These are phyloP conservation scores for Periophthalmodon schlosseri DNA, from an alignment of 2,113 vertebrate species.

Conservation along the genomic window DNA sequence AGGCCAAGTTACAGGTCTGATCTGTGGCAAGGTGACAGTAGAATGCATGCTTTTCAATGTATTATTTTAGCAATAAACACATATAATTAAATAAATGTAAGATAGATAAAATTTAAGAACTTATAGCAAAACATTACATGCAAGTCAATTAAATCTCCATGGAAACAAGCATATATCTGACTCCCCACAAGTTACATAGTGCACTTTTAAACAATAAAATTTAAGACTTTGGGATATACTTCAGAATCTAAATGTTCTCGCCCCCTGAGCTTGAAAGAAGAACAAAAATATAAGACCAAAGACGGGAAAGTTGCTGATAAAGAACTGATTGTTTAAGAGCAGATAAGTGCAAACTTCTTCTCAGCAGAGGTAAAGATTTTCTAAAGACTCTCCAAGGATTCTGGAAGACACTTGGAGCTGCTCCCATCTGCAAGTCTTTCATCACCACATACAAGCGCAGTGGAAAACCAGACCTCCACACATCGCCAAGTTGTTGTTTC, in stretches of 20 bases:
- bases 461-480: conserved; percentile 8
- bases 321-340: conserved; percentile 35
- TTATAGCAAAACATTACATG: too few relatives aligned
- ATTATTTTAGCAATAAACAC: too few relatives aligned
- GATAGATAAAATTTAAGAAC: too few relatives aligned
- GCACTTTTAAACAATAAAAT: too few relatives aligned
- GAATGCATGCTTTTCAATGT: too few relatives aligned
- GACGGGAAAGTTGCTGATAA: conserved; percentile 36
- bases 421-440: conserved; percentile 61
- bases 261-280: conserved; percentile 2
- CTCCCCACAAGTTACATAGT: too few relatives aligned
- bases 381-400: conserved; percentile 26
- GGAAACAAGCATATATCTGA: too few relatives aligned
- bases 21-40: too few relatives aligned
- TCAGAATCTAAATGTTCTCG: neutral
- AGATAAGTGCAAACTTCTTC: conserved; percentile 49
- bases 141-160: too few relatives aligned
- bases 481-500: conserved; percentile 62
- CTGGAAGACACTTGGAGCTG: conserved; percentile 42
- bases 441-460: conserved; percentile 47
- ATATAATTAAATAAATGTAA: too few relatives aligned
- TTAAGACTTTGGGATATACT: neutral
- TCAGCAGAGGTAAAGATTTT: conserved; percentile 40
- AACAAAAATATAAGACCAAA: conserved; percentile 37
- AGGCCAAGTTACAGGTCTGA: too few relatives aligned